Base-by-base conservation (phyloP, 2,888 invertebrate species). In the Oasisia sp. region DNA sequence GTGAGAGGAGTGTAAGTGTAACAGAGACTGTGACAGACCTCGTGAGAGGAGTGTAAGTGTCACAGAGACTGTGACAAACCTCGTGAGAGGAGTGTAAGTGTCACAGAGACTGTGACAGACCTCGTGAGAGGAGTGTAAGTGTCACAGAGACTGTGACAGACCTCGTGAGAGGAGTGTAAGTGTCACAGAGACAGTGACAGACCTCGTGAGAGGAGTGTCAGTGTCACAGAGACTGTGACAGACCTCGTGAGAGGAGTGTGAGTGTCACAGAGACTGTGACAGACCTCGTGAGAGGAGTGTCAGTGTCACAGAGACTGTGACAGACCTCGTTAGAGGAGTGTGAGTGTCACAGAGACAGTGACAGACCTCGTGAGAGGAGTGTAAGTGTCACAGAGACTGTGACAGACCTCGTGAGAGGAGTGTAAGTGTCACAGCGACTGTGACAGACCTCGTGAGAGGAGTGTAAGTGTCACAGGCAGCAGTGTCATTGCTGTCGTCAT, bases 61-160 rank as follows among this genome's bases (percentile, higher is more conserved):
- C 32, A 98, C 98, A 90, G 99, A 99, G 97, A 98, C 98, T 92
- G 98, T 99, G 89, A 99, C 99, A 4, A 99, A 99, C 97, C 97
- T 99, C 93, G 99, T 99, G 32, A 97, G 99, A 94, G 99, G 99
- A 93, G 98, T 96, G 96, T 96, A 94, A 98, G 98, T 38, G 98
- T 99, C 32, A 98, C 98, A 90, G 99, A 99, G 97, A 98, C 98
- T 92, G 98, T 99, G 89, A 99, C 99, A 4, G 99, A 99, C 97
- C 97, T 99, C 93, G 99, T 99, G 32, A 97, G 99, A 94, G 99
- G 99, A 93, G 98, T 96, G 96, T 96, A 94, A 98, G 98, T 38
- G 98, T 99, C 32, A 98, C 98, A 90, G 99, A 99, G 97, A 98
- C 98, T 92, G 98, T 99, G 89, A 99, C 99, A 4, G 99, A 99